phyloP scores from a whole-genome alignment of 2,113 vertebrate species.

The Psilopsiagon aurifrons region DNA sequence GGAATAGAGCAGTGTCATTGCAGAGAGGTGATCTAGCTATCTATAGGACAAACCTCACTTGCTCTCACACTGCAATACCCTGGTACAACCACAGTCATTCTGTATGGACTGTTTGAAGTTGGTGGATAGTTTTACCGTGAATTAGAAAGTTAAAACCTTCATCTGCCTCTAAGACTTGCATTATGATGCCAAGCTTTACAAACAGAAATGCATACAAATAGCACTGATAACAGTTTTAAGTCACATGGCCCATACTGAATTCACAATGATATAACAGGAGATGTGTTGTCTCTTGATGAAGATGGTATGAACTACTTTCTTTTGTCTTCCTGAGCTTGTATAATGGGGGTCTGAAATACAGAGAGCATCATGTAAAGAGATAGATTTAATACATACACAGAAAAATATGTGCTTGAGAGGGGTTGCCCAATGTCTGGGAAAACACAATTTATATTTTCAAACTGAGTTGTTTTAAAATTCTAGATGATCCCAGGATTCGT shows the following conservation, averaged over 20 bases:
- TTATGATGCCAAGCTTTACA: neutral
- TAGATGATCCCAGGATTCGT: neutral
- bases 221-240: neutral
- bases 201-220: neutral
- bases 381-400: neutral
- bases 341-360: neutral
- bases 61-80: neutral
- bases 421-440: neutral
- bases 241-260: neutral
- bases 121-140: neutral
- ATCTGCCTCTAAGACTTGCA: neutral
- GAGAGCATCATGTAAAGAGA: neutral
- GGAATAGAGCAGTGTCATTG: neutral
- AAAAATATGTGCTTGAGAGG: neutral
- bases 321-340: neutral
- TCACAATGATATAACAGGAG: neutral
- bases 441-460: neutral
- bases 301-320: neutral
- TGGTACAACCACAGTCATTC: neutral
- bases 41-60: neutral
- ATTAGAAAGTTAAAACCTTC: neutral
- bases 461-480: neutral
- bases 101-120: neutral
- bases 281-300: neutral
- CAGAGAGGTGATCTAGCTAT: neutral